Conservation (phyloP, 1,140 invertebrate genomes). For the Ostrea edulis region DNA sequence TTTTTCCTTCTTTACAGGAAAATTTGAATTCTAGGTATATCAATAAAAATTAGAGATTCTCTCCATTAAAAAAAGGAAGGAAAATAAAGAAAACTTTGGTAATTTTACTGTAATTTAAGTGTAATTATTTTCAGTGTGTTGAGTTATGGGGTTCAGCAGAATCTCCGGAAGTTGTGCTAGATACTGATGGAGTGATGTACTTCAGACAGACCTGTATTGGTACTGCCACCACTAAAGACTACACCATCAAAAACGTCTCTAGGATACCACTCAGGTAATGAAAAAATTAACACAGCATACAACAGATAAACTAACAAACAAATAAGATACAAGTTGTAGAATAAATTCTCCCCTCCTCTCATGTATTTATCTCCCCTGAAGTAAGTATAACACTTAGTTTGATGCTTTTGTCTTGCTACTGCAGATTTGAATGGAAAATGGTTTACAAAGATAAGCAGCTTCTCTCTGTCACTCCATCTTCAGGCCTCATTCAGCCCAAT, state of each 20-base stretch:
- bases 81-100: no score
- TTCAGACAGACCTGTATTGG: slow-evolving; percentile 78
- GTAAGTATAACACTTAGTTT: not conserved
- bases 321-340: not conserved
- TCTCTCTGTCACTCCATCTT: slow-evolving; percentile 72
- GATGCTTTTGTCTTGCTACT: slow-evolving; percentile 29
- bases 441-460: slow-evolving; percentile 69
- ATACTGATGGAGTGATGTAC: slow-evolving; percentile 75
- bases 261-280: slow-evolving; percentile 75
- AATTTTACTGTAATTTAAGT: no score
- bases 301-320: not conserved
- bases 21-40: no score
- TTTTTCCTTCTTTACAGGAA: no score
- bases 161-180: slow-evolving; percentile 72
- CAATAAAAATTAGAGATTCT: no score
- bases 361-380: not conserved
- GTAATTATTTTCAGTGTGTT: slow-evolving; percentile 64
- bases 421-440: slow-evolving; percentile 77
- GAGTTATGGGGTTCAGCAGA: slow-evolving; percentile 75
- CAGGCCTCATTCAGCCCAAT: slow-evolving; percentile 77
- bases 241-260: slow-evolving; percentile 76
- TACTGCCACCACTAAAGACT: slow-evolving; percentile 69
- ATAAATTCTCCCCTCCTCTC: not conserved
- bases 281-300: not conserved
- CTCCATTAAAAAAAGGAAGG: no score